A percentile compares a stretch with the other conserved stretches of the same genome.
phyloP scores from a whole-genome alignment of 2,113 vertebrate genomes.

The Donacobius atricapilla region DNA sequence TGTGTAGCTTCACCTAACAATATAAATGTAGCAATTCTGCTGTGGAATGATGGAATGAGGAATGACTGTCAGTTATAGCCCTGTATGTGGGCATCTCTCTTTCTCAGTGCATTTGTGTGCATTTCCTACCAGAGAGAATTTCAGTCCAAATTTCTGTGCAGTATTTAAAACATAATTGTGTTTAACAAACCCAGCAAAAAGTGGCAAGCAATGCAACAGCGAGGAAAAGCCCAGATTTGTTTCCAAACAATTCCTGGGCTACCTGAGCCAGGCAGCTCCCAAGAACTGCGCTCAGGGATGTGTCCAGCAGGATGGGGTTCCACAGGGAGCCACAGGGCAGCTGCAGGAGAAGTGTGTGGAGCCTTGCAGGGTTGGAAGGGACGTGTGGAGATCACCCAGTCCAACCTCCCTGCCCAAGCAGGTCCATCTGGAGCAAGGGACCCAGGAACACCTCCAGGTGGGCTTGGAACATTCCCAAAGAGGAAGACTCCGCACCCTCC shows the following conservation, averaged over 20 bases:
- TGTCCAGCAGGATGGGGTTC: neutral
- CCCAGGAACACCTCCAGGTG: fast-evolving
- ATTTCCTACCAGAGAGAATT: neutral
- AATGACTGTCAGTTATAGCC: neutral
- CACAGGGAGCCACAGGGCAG: fast-evolving
- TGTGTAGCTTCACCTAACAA: neutral
- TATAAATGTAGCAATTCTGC: neutral
- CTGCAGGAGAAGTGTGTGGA: fast-evolving
- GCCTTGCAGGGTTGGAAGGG: neutral
- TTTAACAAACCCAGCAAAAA: neutral
- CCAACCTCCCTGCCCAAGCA: too few species aligned
- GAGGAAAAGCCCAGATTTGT: neutral
- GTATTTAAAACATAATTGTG: neutral
- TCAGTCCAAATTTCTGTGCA: neutral
- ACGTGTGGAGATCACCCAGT: neutral
- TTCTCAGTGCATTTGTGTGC: neutral
- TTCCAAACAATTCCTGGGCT: neutral
- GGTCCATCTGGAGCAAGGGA: neutral
- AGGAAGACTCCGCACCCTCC: too few species aligned
- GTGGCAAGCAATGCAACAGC: neutral
- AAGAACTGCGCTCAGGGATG: fast-evolving
- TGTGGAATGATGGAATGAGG: neutral
- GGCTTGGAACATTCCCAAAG: neutral
- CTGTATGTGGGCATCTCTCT: neutral
- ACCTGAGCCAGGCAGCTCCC: neutral